These are phyloP conservation scores for Gorsachius magnificus DNA, from an alignment of 2,797 vertebrate species.

Conservation along the genomic window DNA sequence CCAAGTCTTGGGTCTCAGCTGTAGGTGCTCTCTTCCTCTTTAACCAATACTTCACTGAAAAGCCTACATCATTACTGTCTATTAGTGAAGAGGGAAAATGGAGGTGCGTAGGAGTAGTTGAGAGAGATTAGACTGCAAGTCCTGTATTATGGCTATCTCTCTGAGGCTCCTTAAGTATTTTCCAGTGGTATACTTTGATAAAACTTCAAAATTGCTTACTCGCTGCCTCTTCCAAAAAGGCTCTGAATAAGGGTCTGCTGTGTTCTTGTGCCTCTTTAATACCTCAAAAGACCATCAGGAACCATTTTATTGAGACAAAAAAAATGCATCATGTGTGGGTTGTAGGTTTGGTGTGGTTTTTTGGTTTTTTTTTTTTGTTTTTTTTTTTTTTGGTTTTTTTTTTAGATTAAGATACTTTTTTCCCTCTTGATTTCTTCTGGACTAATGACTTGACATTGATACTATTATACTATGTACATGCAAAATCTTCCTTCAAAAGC, in stretches of 20 bases:
- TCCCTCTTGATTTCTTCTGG: not conserved
- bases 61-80: conserved; percentile 33
- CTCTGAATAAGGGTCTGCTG: not conserved
- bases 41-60: conserved; percentile 36
- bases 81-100: not conserved
- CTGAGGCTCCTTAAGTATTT: not conserved
- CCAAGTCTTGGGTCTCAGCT: conserved; percentile 56
- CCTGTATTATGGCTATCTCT: not conserved
- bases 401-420: not conserved
- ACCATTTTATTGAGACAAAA: not conserved
- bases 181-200: not conserved
- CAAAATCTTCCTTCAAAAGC: not conserved
- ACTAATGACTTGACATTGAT: not conserved
- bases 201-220: not conserved
- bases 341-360: not conserved
- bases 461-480: not conserved
- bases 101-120: not conserved
- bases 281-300: not conserved
- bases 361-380: no score
- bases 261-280: not conserved
- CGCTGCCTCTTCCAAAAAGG: not conserved
- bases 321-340: not conserved
- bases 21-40: conserved; percentile 44
- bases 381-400: not conserved
- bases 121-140: not conserved